Percentiles rank a stretch among this genome's conserved stretches.
Conservation (phyloP, 2,113 vertebrate genomes). For the Pyrgilauda ruficollis region DNA sequence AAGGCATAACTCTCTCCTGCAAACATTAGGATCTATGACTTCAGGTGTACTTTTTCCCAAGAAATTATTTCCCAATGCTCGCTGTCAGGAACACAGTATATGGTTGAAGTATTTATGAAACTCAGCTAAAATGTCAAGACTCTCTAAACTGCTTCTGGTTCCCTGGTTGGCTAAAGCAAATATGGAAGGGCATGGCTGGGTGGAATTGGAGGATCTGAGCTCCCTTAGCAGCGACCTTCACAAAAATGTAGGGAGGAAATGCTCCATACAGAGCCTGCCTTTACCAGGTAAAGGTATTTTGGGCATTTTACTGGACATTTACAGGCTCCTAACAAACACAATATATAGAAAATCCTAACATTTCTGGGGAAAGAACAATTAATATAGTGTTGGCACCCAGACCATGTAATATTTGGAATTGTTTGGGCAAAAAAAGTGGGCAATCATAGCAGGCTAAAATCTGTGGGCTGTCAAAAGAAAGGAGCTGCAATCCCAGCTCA, state of each 20-base stretch:
- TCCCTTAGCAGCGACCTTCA: not conserved
- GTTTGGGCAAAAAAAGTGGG: not conserved
- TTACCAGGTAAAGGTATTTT: not conserved
- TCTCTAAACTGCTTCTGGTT: not conserved
- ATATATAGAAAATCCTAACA: not conserved
- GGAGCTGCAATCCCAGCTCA: not conserved
- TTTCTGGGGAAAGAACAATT: not conserved
- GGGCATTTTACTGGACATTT: not conserved
- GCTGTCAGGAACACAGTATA: not conserved
- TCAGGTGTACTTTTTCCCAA: not conserved
- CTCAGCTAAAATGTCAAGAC: not conserved
- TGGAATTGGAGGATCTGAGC: not conserved
- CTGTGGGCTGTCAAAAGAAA: not conserved
- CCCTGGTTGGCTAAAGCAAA: not conserved
- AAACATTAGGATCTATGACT: not conserved
- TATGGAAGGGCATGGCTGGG: not conserved
- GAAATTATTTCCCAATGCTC: not conserved
- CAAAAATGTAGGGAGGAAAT: not conserved
- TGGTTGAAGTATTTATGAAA: not conserved
- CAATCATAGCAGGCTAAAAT: not conserved
- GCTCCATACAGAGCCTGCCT: rapidly evolving
- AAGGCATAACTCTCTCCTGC: not conserved
- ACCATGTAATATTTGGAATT: not conserved
- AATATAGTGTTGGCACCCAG: not conserved
- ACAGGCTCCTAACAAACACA: not conserved